Base-by-base conservation (phyloP, 2,797 vertebrate genomes). In the Sebastes matsubarae region DNA sequence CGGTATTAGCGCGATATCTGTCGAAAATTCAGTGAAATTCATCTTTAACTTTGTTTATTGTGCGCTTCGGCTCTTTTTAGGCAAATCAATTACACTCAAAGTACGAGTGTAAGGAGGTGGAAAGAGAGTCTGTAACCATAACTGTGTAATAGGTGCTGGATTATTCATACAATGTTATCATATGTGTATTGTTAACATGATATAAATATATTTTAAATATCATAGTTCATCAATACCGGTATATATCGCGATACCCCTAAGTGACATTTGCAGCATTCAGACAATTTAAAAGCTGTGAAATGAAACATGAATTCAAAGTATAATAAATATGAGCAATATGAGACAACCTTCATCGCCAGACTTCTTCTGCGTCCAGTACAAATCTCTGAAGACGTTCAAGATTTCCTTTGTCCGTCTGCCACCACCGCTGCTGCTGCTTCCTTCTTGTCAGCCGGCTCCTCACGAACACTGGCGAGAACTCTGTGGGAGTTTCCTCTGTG, bases 401-500 rank as follows among this genome's bases (percentile, higher is more conserved):
- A 12, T 16, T 61, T 50, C 29, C 52, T 76, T 70, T 3, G 34
- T 73, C 69, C 2, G 30, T 70, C 46, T 25, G 50, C 73, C 67
- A 12, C 22, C 67, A 10, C 24, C 24, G 4, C 25, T 0, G 30
- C 55, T 64, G 36, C 36, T 42, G 38, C 38, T 42, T 77, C 68
- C 69, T 80, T 67, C 76, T 84, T n/a, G 55, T 86, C 64, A 68
- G 29, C 18, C 30, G 11, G 50, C 61, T 81, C 70, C 64, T 81
- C 22, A 2, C 25, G 14, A 79, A 58, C 63, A 24, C 12, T 70
- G 42, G 6, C 1, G 54, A 88, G 68, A 81, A 73, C 8, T 69
- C 64, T 34, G 80, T 81, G 86, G 90, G 88, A 89, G 86, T 92
- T 93, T 89, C 86, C 82, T 83, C 38, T 83, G 27, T 25, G 34